Evolutionary conservation across 53 echinoderm and acorn worm species (phyloP).

Genomic region (Paelopatides confundens): DNA sequence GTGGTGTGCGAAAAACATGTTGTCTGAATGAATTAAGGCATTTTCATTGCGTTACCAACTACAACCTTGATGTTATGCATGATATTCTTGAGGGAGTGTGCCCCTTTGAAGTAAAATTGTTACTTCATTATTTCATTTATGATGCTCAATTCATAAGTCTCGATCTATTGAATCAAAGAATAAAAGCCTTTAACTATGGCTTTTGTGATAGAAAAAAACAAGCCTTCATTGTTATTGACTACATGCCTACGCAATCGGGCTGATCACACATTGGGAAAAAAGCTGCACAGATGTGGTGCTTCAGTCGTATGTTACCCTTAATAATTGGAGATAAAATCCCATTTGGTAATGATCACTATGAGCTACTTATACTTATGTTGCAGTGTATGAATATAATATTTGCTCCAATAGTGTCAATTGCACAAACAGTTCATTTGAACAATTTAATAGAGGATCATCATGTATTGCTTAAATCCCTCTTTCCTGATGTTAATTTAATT

Average conservation of each 20-base stretch:
- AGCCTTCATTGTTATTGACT: slow-evolving; percentile 43
- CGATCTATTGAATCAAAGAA: slow-evolving; percentile 41
- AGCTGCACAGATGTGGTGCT: slow-evolving; percentile 76
- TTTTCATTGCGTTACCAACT: slow-evolving; percentile 65
- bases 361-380: slow-evolving; percentile 59
- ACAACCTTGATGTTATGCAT: slow-evolving; percentile 74
- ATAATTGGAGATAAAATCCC: slow-evolving; percentile 67
- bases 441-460: slow-evolving; percentile 60
- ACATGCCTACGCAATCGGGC: slow-evolving; percentile 46
- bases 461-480: slow-evolving; percentile 29
- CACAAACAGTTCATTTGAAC: slow-evolving; percentile 49
- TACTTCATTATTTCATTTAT: slow-evolving; percentile 57
- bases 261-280: slow-evolving; percentile 80
- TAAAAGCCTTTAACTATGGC: slow-evolving; percentile 62
- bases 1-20: slow-evolving; percentile 48
- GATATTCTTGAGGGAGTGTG: slow-evolving; percentile 71
- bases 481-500: slow-evolving; percentile 49
- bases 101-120: slow-evolving; percentile 72
- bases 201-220: slow-evolving; percentile 70
- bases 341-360: slow-evolving; percentile 37
- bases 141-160: slow-evolving; percentile 48
- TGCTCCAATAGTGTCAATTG: slow-evolving; percentile 33
- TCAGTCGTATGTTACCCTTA: slow-evolving; percentile 65
- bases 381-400: slow-evolving; percentile 67
- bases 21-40: slow-evolving; percentile 49